Base-by-base conservation (phyloP, 2,888 invertebrate species). In the Boloria euphrosyne region DNA sequence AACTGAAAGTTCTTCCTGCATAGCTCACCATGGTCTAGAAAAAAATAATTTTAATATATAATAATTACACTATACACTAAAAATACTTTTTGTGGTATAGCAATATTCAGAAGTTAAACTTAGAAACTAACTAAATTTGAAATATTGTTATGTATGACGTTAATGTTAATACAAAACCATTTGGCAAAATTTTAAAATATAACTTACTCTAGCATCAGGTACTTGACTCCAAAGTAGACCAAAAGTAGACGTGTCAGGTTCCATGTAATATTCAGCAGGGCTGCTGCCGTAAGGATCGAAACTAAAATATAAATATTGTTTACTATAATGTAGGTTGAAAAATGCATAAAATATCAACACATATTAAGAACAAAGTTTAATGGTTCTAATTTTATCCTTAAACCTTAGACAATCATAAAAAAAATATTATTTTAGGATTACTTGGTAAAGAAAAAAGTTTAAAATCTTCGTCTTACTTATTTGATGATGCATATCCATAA, bases 201-300 rank as follows among this genome's bases (percentile, higher is more conserved):
- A 57, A 77, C 82, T 74, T 77, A 91, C 91, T 75, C 90, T 83
- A 5, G 89, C 83, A 77, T 89, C 82, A 59, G 91, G 91, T 2
- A 91, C 84, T 77, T 90, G 92, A 66, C 87, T 89, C 91, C 90
- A 91, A 49, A 92, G 69, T 27, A 91, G 73, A 22, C 87, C 80
- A 17, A 85, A 76, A 0, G 86, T 67, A 4, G 90, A 86, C 0
- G 84, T 84, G 62, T 90, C 90, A 46, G 90, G 89, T 54, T 88
- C 90, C 72, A 84, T 76, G 44, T 85, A 73, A 63, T 89, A 86
- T 38, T 78, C 82, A 61, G 31, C 59, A 18, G 59, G 3, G 38
- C 73, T 76, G 52, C 79, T 85, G 0, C 79, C 82, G 54, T 90
- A 90, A 53, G 81, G 68, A n/a, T 91, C 90, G 72, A 88, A 86